Percentiles rank a stretch among this genome's conserved stretches.
phyloP scores from a whole-genome alignment of 2,797 vertebrate genomes.

The Pipistrellus nathusii region DNA sequence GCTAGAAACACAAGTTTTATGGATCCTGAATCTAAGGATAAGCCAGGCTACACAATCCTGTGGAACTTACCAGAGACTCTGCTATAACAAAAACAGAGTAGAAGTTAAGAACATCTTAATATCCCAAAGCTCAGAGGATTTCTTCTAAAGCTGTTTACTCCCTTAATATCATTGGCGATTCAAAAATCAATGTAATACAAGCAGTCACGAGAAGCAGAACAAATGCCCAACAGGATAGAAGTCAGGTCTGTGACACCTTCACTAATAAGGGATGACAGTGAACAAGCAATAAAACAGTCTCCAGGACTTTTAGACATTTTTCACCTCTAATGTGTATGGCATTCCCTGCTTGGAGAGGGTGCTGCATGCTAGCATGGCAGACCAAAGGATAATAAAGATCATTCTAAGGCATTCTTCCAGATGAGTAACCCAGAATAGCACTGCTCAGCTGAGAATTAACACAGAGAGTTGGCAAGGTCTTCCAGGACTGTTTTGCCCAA shows the following conservation, averaged over 20 bases:
- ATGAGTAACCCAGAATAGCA: constrained; percentile 69
- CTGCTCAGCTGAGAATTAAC: constrained; percentile 60
- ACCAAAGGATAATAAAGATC: constrained; percentile 71
- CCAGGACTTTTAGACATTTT: constrained; percentile 22
- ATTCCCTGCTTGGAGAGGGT: constrained; percentile 8
- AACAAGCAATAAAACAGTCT: constrained; percentile 49
- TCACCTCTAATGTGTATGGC: background rate
- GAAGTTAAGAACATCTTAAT: constrained; percentile 74
- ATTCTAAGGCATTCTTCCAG: constrained; percentile 73
- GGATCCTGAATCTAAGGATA: constrained; percentile 8
- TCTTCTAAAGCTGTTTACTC: constrained; percentile 68
- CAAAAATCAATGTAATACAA: constrained; percentile 78
- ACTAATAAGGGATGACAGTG: constrained; percentile 68
- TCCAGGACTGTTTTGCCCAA: background rate
- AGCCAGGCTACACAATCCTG: constrained; percentile 39
- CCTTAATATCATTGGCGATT: constrained; percentile 63
- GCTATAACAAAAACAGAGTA: constrained; percentile 68
- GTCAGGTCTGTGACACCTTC: constrained; percentile 54
- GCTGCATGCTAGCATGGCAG: constrained; percentile 23
- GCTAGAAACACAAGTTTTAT: background rate
- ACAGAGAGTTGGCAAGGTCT: constrained; percentile 35
- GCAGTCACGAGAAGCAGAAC: constrained; percentile 68
- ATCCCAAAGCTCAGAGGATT: constrained; percentile 57
- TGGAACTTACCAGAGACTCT: constrained; percentile 61
- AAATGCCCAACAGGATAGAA: constrained; percentile 71